Evolutionary conservation across 2,113 vertebrate species (phyloP).

Genomic region (Dinomys branickii): DNA sequence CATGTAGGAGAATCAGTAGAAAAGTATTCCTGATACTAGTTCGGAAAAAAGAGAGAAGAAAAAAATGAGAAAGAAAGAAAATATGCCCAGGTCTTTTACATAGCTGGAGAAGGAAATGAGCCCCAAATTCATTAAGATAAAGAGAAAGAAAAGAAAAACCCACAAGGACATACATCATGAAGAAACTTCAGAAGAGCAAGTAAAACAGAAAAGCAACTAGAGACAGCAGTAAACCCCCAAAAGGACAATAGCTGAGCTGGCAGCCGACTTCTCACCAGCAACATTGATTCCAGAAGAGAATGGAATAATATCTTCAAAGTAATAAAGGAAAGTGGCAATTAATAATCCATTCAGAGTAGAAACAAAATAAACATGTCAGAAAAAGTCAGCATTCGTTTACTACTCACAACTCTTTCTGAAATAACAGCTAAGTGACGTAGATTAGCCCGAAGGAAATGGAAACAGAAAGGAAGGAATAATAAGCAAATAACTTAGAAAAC

Average conservation of each 20-base stretch:
- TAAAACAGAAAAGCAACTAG: constrained; percentile 19
- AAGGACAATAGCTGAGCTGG: neutral
- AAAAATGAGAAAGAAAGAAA: neutral
- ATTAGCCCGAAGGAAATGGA: constrained; percentile 34
- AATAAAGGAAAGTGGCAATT: constrained; percentile 1
- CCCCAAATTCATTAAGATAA: neutral
- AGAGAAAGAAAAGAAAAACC: constrained; percentile 23
- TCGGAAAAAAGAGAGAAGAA: neutral
- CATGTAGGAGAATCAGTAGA: neutral
- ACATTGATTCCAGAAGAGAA: constrained; percentile 48
- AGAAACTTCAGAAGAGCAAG: constrained; percentile 11
- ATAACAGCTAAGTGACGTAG: neutral
- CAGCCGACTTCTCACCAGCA: constrained; percentile 27
- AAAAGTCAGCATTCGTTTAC: constrained; percentile 5
- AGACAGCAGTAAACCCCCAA: neutral
- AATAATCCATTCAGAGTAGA: constrained; percentile 14
- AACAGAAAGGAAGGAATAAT: neutral
- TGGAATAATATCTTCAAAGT: constrained; percentile 11
- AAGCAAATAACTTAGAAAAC: constrained; percentile 18
- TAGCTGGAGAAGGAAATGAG: neutral
- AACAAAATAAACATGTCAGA: neutral
- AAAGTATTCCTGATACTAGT: neutral
- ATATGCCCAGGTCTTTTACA: neutral
- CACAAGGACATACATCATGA: neutral
- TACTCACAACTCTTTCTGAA: neutral